These are phyloP conservation scores for Macrosiphum euphorbiae DNA, from an alignment of 2,888 invertebrate genomes.

Conservation along the genomic window DNA sequence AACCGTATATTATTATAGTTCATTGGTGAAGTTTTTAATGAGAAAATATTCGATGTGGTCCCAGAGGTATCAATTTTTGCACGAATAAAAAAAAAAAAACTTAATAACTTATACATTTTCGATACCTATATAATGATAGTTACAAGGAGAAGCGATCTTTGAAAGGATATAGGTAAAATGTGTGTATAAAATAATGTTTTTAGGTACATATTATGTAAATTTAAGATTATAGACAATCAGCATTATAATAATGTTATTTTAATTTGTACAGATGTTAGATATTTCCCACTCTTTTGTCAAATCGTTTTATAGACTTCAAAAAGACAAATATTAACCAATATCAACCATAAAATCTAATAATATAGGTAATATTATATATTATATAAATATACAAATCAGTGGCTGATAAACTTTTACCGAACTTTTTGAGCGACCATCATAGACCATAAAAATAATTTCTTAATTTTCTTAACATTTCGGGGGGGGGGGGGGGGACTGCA, in stretches of 20 bases:
- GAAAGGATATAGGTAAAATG: neutral
- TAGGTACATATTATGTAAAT: too few relatives aligned
- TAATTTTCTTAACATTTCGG: too few relatives aligned
- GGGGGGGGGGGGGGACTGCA: too few relatives aligned
- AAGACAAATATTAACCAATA: neutral
- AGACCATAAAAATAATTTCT: too few relatives aligned
- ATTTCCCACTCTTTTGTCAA: neutral
- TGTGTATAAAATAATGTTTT: neutral
- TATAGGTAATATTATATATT: neutral
- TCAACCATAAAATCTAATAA: neutral
- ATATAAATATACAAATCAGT: too few relatives aligned
- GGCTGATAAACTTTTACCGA: too few relatives aligned
- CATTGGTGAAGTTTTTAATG: neutral
- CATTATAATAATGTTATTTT: neutral
- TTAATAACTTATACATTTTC: neutral
- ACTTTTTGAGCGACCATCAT: too few relatives aligned
- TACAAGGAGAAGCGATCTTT: neutral
- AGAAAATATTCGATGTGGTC: neutral
- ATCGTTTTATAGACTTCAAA: neutral
- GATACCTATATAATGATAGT: neutral
- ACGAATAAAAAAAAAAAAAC: neutral
- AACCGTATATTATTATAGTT: neutral
- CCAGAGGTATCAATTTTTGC: neutral
- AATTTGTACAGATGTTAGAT: neutral
- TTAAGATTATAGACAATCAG: neutral